A percentile compares a stretch with the other conserved stretches of the same genome.
These are phyloP conservation scores for Gymnarchus niloticus DNA, from an alignment of 2,113 vertebrate genomes.

Conservation along the genomic window DNA sequence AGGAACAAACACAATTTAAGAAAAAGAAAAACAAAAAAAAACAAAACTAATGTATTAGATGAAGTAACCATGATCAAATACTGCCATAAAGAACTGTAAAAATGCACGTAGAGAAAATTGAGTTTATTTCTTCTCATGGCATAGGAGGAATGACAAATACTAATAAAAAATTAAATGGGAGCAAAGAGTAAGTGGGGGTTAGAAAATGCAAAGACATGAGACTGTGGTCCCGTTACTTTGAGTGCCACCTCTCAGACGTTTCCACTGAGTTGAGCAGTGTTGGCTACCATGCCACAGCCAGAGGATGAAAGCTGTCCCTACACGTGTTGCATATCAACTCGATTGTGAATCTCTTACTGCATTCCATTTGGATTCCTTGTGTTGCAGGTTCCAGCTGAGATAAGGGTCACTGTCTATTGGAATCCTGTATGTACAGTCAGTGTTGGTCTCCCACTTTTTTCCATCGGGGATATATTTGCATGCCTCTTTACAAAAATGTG, in stretches of 20 bases:
- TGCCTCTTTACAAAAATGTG: constrained; percentile 11
- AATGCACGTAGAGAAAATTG: constrained; percentile 45
- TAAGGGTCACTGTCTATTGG: neutral
- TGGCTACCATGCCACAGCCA: neutral
- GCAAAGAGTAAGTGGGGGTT: neutral
- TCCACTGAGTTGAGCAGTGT: neutral
- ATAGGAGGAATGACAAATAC: constrained; percentile 49
- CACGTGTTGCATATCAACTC: neutral
- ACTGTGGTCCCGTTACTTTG: neutral
- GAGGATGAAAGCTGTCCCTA: neutral
- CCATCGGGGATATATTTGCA: neutral
- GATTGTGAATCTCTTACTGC: neutral
- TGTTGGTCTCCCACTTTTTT: neutral
- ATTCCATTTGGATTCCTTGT: neutral
- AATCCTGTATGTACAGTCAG: neutral
- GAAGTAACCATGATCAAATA: constrained; percentile 58
- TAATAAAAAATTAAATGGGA: constrained; percentile 41
- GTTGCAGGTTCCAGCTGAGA: neutral
- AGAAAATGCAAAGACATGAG: neutral
- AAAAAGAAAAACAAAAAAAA: constrained; percentile 51
- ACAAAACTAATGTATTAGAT: constrained; percentile 39
- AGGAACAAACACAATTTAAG: constrained; percentile 57
- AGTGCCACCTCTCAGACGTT: neutral
- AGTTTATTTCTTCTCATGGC: constrained; percentile 40
- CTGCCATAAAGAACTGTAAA: constrained; percentile 39